These are phyloP conservation scores for Lacanobia wlatinum DNA, from an alignment of 2,888 invertebrate genomes.

Conservation along the genomic window DNA sequence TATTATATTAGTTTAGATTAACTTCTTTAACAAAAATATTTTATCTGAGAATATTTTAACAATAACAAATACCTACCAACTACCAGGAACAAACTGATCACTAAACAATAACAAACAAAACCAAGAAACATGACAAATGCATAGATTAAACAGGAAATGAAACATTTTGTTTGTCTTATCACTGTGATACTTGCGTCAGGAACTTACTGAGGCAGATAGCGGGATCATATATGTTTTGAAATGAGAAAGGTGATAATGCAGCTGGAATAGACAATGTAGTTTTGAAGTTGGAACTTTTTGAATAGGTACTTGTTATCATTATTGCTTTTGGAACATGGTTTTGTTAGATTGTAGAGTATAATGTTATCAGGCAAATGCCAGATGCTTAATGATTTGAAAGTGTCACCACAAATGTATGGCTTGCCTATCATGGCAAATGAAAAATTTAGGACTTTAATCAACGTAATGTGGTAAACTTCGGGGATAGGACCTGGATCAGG, in stretches of 20 bases:
- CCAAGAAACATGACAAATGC: constrained; percentile 47
- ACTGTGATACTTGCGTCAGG: constrained; percentile 37
- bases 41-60: not conserved
- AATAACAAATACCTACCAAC: constrained; percentile 10
- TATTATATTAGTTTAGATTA: no score
- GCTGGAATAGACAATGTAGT: constrained; percentile 45
- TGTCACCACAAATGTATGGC: no score
- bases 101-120: constrained; percentile 44
- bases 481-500: no score
- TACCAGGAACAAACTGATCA: constrained; percentile 31
- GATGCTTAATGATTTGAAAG: not conserved
- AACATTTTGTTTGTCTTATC: constrained; percentile 58
- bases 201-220: constrained; percentile 45
- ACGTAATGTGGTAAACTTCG: no score
- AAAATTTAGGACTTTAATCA: no score
- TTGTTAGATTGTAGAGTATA: not conserved
- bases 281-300: constrained; percentile 21
- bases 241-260: constrained; percentile 48
- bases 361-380: not conserved
- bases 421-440: no score
- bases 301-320: not conserved
- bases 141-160: constrained; percentile 62
- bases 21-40: not conserved
- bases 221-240: constrained; percentile 46
- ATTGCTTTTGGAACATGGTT: constrained; percentile 10